A percentile compares a stretch with the other conserved stretches of the same genome.
Evolutionary conservation across 1,140 invertebrate species (phyloP).

Genomic region (Brachionus koreanus): DNA sequence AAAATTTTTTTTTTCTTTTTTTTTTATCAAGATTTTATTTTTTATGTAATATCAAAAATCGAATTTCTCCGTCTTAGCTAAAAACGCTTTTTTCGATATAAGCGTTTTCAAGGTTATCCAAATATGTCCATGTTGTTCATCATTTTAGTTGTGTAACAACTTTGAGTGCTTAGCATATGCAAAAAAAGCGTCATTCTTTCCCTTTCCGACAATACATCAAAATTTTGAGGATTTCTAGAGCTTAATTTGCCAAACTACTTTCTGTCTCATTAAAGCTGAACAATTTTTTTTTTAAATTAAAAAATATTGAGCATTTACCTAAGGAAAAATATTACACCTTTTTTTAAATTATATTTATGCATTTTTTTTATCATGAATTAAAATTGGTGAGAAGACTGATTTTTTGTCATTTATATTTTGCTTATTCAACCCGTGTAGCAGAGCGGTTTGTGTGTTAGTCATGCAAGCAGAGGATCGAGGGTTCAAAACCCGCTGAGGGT

Average conservation of each 20-base stretch:
- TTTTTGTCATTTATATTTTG: neutral
- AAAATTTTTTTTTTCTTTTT: no score
- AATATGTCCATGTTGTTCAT: neutral
- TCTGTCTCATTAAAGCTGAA: no score
- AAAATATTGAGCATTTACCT: neutral
- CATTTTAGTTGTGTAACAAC: neutral
- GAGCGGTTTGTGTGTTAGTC: no score
- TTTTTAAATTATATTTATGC: no score
- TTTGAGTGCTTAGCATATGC: neutral
- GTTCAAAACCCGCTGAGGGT: no score
- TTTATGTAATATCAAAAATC: neutral
- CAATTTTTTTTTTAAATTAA: neutral
- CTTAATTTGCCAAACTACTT: no score
- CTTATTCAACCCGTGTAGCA: no score
- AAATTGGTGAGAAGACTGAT: neutral
- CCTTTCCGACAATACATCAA: neutral
- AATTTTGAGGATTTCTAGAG: neutral
- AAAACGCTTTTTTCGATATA: neutral
- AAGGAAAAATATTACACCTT: no score
- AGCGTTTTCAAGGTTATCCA: neutral
- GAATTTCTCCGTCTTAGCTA: neutral
- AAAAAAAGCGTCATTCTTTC: neutral
- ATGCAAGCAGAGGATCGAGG: no score
- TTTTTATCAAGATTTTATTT: conserved; percentile 2
- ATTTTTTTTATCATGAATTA: no score